Evolutionary conservation across 1,140 invertebrate species (phyloP).

Genomic region (Parapsyche elsis): DNA sequence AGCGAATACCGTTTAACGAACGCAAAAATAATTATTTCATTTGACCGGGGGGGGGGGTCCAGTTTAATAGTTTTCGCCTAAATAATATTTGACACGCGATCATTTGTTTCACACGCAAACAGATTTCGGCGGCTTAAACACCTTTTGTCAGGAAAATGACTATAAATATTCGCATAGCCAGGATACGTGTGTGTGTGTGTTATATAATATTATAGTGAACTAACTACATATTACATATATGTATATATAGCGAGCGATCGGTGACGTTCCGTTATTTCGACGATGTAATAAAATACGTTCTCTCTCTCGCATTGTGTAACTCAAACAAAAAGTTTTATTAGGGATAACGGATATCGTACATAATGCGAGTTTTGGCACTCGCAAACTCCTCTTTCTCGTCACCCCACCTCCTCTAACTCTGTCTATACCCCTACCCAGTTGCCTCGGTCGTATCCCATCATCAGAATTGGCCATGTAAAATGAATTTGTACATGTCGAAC

Average conservation of each 20-base stretch:
- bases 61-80: constrained; percentile 45
- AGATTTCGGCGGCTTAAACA: constrained; percentile 45
- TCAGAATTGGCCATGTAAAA: constrained; percentile 29
- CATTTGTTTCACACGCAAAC: constrained; percentile 45
- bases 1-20: constrained; percentile 30
- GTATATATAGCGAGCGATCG: neutral
- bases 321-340: constrained; percentile 35
- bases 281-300: too few species aligned
- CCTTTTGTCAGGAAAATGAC: constrained; percentile 41
- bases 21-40: constrained; percentile 48
- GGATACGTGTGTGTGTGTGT: neutral
- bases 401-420: neutral
- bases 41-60: constrained; percentile 26
- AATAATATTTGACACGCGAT: constrained; percentile 47
- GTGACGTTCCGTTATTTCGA: too few species aligned
- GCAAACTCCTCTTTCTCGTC: neutral
- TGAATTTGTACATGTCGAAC: constrained; percentile 25
- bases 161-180: constrained; percentile 33
- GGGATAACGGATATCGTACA: constrained; percentile 33
- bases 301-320: neutral
- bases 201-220: too few species aligned
- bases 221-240: neutral
- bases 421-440: too few species aligned
- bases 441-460: neutral
- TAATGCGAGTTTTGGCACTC: constrained; percentile 22